phyloP scores from a whole-genome alignment of 2,888 invertebrate genomes.

The Micropterix aruncella region DNA sequence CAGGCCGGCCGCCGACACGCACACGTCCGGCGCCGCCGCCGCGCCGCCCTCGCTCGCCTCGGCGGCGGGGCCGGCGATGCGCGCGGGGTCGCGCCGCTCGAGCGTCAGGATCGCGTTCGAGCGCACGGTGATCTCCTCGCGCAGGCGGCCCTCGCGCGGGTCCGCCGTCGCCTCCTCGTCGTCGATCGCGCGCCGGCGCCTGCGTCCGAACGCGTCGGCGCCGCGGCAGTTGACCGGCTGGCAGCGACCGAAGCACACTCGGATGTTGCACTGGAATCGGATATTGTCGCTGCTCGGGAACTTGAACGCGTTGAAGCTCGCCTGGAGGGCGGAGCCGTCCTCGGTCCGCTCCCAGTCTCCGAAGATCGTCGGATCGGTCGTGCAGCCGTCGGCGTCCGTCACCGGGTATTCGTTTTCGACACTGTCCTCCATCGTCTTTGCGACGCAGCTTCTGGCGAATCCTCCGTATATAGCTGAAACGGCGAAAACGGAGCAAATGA shows the following conservation, averaged over 20 bases:
- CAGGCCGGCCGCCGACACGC: constrained; percentile 86
- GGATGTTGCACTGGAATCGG: constrained; percentile 88
- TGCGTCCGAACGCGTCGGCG: constrained; percentile 77
- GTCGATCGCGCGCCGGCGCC: constrained; percentile 48
- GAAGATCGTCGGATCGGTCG: constrained; percentile 83
- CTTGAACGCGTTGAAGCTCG: constrained; percentile 87
- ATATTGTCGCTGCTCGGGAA: constrained; percentile 92
- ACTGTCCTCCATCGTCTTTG: constrained; percentile 75
- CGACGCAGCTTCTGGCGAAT: constrained; percentile 84
- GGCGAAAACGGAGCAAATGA: too few relatives aligned
- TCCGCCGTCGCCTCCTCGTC: constrained; percentile 37
- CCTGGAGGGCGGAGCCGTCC: constrained; percentile 71
- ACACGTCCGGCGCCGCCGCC: constrained; percentile 66
- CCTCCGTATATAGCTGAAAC: constrained; percentile 77
- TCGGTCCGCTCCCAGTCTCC: constrained; percentile 87
- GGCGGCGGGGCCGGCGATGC: constrained; percentile 49
- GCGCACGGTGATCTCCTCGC: constrained; percentile 86
- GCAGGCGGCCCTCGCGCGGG: constrained; percentile 60
- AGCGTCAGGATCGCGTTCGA: constrained; percentile 86
- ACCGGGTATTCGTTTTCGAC: constrained; percentile 84
- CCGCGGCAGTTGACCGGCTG: constrained; percentile 91
- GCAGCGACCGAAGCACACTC: constrained; percentile 89
- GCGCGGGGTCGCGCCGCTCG: constrained; percentile 68
- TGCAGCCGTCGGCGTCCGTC: constrained; percentile 88
- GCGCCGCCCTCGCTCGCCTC: constrained; percentile 7